Evolutionary conservation across 2,888 invertebrate species (phyloP), one percentile per base, ranked within the genome.

Genomic region (Copidosoma aretas): DNA sequence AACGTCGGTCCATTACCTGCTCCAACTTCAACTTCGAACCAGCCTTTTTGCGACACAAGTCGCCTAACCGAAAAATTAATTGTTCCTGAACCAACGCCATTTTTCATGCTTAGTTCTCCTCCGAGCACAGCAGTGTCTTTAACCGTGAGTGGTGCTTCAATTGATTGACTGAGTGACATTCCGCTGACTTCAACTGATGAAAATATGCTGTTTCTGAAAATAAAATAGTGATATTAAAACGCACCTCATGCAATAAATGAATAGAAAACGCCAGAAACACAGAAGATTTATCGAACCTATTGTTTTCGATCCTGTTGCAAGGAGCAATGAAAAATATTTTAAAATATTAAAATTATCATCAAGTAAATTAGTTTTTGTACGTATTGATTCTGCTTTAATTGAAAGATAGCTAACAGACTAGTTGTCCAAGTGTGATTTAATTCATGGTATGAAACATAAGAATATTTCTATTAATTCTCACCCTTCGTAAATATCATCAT

Each of bases 81-180:
- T n/a, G 91, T 89, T 0, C 94, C 93, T 39, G 87, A 87, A 53
- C 95, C 93, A 72, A 90, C 93, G 21, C 97, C 97, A 87, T 97
- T 97, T 75, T 94, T 92, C 1, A 94, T 93, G 65, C 89, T 91
- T 64, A 95, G 86, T 77, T 92, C 91, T 10, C 95, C 95, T 14
- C 93, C 91, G 77, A 98, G 85, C 0, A 91, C 91, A 74, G 93
- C 89, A 0, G 95, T 95, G 78, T 98, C 94, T 76, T 91, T 90
- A 62, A 91, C 84, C 0, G 96, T 95, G 25, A 98, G 86, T 0
- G 97, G 97, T 57, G 95, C 93, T 82, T 98, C 97, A 58, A 98
- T 93, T 0, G 96, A 95, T 82, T 97, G 97, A 22, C 91, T 90
- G 79, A 97, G 92, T 57, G 91, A 92, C 93, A 97, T 95, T 14